Evolutionary conservation across 2,113 vertebrate species (phyloP).

Genomic region (Phoenicopterus ruber): DNA sequence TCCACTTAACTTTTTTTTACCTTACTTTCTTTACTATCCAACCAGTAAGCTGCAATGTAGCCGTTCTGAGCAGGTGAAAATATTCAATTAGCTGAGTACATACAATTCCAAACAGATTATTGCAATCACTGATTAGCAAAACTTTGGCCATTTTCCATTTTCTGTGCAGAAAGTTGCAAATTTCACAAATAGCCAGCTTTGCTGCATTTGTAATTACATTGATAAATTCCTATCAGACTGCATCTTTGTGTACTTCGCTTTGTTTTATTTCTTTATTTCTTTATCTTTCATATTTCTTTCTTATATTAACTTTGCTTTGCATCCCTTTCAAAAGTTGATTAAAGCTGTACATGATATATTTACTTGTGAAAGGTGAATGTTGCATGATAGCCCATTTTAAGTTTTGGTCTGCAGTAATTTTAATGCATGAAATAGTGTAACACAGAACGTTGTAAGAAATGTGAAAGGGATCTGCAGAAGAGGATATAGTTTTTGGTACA

Average conservation of each 20-base stretch:
- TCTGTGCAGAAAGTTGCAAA: neutral
- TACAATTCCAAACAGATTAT: neutral
- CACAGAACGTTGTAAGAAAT: neutral
- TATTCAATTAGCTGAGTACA: neutral
- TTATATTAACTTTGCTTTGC: neutral
- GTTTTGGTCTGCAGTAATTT: neutral
- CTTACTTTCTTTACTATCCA: neutral
- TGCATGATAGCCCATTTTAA: neutral
- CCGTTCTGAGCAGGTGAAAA: neutral
- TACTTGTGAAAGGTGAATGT: neutral
- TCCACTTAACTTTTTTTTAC: neutral
- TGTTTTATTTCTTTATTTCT: neutral
- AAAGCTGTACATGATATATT: neutral
- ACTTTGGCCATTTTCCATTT: neutral
- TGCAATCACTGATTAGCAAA: neutral
- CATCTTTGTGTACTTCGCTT: neutral
- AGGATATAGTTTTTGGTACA: neutral
- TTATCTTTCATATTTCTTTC: neutral
- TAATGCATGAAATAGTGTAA: neutral
- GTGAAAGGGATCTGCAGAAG: neutral
- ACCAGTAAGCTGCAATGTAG: neutral
- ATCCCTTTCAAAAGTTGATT: neutral
- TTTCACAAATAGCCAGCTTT: neutral
- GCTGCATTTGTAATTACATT: neutral
- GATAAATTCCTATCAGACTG: neutral